Evolutionary conservation across 2,888 invertebrate genomes (phyloP), one percentile per base, ranked within the genome.

Genomic region (Mamestra brassicae): DNA sequence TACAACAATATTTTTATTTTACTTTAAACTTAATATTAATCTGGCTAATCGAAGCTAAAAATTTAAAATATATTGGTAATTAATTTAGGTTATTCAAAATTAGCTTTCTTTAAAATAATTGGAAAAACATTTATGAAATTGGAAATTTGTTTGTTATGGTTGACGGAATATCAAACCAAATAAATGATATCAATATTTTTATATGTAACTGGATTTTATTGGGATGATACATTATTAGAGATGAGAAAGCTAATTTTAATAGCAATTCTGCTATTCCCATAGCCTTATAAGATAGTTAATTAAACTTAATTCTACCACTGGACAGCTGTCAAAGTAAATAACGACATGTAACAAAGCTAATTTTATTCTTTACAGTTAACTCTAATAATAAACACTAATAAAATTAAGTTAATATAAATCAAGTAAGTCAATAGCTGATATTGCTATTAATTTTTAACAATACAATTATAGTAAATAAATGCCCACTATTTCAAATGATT

Each of bases 1-100:
- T 86, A 87, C 86, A 87, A 75, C 54, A 79, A 79, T 73, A 58
- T 64, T 76, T 77, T 58, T 17, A 38, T 74, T 70, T 60, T 57
- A 68, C 66, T 69, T 74, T 67, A 54, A 73, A 85, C 71, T 78
- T 83, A 79, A 67, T 61, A n/a, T 68, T 74, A 75, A 62, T 67
- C 71, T 68, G 67, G 65, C 62, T 87, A 71, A 57, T 65, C 72
- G 11, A 82, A 86, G 82, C 87, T 82, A 78, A 86, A 71, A 47
- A 3, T 74, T 78, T 54, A 74, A 71, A 50, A 47, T 42, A 80
- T n/a, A 15, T 34, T 47, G 4, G 42, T 57, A 15, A 13, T 62
- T 42, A 7, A 63, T 52, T 64, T 68, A 57, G 3, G 17, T 52
- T 47, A 78, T 74, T 72, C 2, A 70, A 73, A 80, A 74, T 64